phyloP scores from a whole-genome alignment of 2,888 invertebrate genomes.

The Buathra laborator region DNA sequence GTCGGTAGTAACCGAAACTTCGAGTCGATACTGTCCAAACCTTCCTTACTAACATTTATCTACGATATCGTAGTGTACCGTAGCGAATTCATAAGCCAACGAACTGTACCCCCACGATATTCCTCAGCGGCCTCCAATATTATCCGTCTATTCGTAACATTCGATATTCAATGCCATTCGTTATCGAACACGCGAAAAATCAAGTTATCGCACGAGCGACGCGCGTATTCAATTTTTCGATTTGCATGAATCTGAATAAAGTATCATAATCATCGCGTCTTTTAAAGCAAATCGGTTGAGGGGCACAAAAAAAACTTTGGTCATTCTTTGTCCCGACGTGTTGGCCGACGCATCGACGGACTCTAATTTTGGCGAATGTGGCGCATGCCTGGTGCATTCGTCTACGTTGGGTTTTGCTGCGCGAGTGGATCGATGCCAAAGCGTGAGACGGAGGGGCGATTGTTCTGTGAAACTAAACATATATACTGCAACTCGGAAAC shows the following conservation, averaged over 20 bases:
- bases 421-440: constrained; percentile 55
- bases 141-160: neutral
- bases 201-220: too few species aligned
- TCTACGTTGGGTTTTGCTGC: neutral
- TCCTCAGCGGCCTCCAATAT: neutral
- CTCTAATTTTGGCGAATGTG: constrained; percentile 57
- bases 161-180: neutral
- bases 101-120: too few species aligned
- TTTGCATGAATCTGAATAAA: too few species aligned
- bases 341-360: constrained; percentile 6
- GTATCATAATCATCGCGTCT: neutral
- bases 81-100: neutral
- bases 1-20: constrained; percentile 11
- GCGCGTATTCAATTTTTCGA: too few species aligned
- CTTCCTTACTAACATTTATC: constrained; percentile 15
- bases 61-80: neutral
- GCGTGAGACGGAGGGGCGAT: neutral
- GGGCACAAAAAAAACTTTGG: neutral
- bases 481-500: neutral
- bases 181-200: neutral
- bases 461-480: neutral
- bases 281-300: neutral
- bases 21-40: constrained; percentile 26
- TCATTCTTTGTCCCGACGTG: neutral
- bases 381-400: constrained; percentile 54